These are phyloP conservation scores for Columba janthina DNA, from an alignment of 2,113 vertebrate species.

Conservation along the genomic window DNA sequence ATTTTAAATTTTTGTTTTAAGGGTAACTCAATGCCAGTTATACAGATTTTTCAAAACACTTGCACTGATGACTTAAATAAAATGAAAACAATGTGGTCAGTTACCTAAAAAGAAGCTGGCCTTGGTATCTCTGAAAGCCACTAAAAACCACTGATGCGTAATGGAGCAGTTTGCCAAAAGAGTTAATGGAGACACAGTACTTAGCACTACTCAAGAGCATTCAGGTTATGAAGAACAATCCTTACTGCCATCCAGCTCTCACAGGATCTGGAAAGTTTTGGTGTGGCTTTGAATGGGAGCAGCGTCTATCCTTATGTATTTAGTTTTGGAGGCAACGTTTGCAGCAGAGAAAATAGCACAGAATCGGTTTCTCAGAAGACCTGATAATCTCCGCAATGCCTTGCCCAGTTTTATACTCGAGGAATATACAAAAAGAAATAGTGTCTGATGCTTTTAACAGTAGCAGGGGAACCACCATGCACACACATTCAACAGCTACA, in stretches of 20 bases:
- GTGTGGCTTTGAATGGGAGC: background rate
- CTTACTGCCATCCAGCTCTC: background rate
- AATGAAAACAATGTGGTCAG: fast-evolving
- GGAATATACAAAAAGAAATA: fast-evolving
- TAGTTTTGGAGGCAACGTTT: background rate
- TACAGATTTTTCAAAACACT: background rate
- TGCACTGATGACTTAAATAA: background rate
- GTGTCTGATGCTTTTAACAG: background rate
- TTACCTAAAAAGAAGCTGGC: background rate
- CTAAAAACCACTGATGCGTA: background rate
- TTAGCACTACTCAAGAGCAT: background rate
- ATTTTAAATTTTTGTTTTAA: background rate
- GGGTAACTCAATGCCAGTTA: background rate
- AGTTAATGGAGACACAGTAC: background rate
- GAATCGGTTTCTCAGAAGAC: background rate
- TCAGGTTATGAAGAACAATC: background rate
- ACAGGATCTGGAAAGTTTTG: background rate
- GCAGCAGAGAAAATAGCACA: background rate
- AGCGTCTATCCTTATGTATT: background rate
- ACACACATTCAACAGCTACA: fast-evolving
- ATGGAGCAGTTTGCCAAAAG: background rate
- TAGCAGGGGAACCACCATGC: background rate
- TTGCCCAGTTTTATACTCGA: fast-evolving
- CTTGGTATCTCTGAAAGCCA: background rate
- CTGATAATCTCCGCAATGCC: background rate